These are phyloP conservation scores for Imbricaverruca yamaguchii DNA, from an alignment of 2,888 invertebrate species.

Conservation along the genomic window DNA sequence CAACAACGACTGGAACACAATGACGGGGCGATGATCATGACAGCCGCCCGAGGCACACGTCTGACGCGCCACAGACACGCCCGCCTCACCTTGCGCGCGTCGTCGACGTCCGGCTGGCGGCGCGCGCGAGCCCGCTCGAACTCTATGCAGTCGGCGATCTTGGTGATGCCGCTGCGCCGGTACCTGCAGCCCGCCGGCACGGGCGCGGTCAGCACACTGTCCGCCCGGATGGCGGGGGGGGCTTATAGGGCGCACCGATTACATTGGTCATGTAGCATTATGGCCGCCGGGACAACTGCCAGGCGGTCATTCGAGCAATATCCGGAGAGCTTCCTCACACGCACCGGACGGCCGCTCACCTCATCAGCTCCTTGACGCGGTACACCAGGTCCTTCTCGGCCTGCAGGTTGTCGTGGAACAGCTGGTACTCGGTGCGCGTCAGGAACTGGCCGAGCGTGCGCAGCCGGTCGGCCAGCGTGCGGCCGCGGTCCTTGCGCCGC, in stretches of 20 bases:
- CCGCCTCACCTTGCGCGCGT: slow-evolving; percentile 33
- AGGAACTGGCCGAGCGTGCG: slow-evolving; percentile 81
- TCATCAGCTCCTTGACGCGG: slow-evolving; percentile 59
- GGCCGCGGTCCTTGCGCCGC: slow-evolving; percentile 75
- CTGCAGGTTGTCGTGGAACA: slow-evolving; percentile 66
- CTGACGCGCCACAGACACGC: too few species aligned
- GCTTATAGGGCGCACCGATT: too few species aligned
- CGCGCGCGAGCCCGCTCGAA: slow-evolving; percentile 60
- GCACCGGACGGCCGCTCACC: slow-evolving; percentile 25
- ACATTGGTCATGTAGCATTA: too few species aligned
- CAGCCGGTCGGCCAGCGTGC: slow-evolving; percentile 75
- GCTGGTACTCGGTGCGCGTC: slow-evolving; percentile 73
- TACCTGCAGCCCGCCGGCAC: slow-evolving; percentile 52
- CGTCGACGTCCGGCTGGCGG: slow-evolving; percentile 57
- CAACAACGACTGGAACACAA: too few species aligned
- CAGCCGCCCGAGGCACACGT: too few species aligned
- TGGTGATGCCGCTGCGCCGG: slow-evolving; percentile 74
- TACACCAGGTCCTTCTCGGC: slow-evolving; percentile 76
- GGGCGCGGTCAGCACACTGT: too few species aligned
- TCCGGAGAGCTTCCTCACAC: background rate
- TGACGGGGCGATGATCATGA: too few species aligned
- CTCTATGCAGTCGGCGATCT: slow-evolving; percentile 74
- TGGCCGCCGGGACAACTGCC: too few species aligned
- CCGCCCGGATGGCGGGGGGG: too few species aligned
- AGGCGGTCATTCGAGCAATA: too few species aligned